Conservation (phyloP, 2,113 vertebrate species). For the Ptychochromis oligacanthus region DNA sequence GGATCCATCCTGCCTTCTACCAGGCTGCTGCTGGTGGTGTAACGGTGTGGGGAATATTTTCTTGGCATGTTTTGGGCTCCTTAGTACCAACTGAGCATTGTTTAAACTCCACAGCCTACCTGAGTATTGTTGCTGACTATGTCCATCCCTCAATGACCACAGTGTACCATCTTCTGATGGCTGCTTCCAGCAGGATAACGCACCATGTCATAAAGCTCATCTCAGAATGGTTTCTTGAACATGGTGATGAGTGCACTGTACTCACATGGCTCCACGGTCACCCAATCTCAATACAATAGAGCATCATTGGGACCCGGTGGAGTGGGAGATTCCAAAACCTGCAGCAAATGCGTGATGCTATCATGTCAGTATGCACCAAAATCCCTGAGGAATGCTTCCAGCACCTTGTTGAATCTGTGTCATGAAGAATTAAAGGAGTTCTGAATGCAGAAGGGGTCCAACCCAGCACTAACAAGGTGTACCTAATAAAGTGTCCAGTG, state of each 20-base stretch:
- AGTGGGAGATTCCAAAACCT: too few relatives aligned
- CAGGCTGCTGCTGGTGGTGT: neutral
- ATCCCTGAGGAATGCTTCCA: neutral
- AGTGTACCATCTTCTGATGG: neutral
- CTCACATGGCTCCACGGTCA: neutral
- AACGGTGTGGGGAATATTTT: neutral
- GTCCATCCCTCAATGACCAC: neutral
- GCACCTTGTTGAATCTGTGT: neutral
- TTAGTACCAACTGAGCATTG: neutral
- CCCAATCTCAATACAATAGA: neutral
- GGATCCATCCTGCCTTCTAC: neutral
- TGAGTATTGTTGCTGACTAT: neutral
- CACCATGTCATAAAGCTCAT: neutral
- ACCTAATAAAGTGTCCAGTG: neutral
- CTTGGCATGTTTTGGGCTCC: neutral
- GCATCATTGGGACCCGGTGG: neutral
- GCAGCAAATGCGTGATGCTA: neutral
- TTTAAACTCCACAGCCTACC: neutral
- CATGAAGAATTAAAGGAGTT: neutral
- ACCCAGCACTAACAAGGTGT: neutral
- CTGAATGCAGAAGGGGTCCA: neutral
- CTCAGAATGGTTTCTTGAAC: neutral
- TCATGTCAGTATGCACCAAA: neutral
- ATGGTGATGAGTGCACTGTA: neutral
- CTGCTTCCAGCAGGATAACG: neutral